Evolutionary conservation across 2,113 vertebrate genomes (phyloP).

Genomic region (Gasterosteus nipponicus): DNA sequence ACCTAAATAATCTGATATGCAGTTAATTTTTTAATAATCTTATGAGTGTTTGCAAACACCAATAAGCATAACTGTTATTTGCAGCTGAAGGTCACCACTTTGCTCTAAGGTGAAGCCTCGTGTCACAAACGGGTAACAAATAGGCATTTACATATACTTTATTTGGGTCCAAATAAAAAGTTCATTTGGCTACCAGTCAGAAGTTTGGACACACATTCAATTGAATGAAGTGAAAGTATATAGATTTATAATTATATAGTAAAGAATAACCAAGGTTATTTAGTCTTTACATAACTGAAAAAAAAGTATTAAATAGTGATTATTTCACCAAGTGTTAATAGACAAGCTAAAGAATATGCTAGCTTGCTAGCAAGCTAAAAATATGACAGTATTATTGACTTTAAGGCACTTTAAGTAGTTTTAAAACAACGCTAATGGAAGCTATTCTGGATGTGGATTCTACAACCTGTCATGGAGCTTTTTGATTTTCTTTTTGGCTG

Average conservation of each 20-base stretch:
- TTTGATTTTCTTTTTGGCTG: background rate
- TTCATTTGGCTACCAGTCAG: no score
- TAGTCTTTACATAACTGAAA: background rate
- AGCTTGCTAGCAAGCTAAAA: no score
- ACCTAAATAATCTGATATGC: background rate
- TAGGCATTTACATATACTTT: conserved; percentile 2
- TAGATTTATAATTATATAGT: background rate
- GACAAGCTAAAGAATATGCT: background rate
- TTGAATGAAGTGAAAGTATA: no score
- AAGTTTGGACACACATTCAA: no score
- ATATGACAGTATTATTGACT: conserved; percentile 63
- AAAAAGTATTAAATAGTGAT: conserved; percentile 45
- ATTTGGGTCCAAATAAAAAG: background rate
- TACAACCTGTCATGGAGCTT: conserved; percentile 8
- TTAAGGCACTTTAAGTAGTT: conserved; percentile 57
- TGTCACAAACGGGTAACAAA: background rate
- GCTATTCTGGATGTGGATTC: conserved; percentile 5
- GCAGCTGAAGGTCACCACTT: background rate
- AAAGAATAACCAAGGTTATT: background rate
- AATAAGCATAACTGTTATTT: conserved; percentile 2
- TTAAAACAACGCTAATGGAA: conserved; percentile 3
- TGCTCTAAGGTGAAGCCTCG: background rate
- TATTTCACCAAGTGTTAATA: conserved; percentile 47
- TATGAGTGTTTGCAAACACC: background rate
- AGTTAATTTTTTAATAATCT: background rate